These are phyloP conservation scores for Callionymus lyra DNA, from an alignment of 2,113 vertebrate species.

Conservation along the genomic window DNA sequence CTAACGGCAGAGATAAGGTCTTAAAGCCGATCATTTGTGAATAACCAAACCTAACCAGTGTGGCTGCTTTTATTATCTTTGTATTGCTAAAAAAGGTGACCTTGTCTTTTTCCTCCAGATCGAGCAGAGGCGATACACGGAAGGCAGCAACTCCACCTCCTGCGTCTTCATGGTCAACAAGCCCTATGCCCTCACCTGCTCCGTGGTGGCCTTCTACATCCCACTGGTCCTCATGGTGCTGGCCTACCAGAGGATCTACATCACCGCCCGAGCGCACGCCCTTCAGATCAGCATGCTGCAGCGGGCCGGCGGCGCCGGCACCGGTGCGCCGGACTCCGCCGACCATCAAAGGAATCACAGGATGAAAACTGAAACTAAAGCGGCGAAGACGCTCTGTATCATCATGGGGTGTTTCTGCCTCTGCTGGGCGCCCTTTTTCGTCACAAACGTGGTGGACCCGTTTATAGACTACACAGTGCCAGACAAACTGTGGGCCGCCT, in stretches of 20 bases:
- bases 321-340: slow-evolving; percentile 56
- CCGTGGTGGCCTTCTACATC: slow-evolving; percentile 97
- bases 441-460: slow-evolving; percentile 95
- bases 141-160: slow-evolving; percentile 80
- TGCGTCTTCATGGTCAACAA: slow-evolving; percentile 99
- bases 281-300: slow-evolving; percentile 87
- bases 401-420: slow-evolving; percentile 99
- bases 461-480: slow-evolving; percentile 92
- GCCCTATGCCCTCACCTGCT: slow-evolving; percentile 94
- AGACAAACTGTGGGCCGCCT: slow-evolving; percentile 85
- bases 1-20: too few species aligned
- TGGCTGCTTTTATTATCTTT: too few species aligned
- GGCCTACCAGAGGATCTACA: slow-evolving; percentile 95
- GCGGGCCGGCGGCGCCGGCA: slow-evolving; percentile 72
- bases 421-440: slow-evolving; percentile 96
- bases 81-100: too few species aligned
- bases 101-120: slow-evolving; percentile 64
- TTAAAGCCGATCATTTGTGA: too few species aligned
- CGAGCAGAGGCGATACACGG: slow-evolving; percentile 75
- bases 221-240: slow-evolving; percentile 92
- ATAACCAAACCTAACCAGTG: too few species aligned
- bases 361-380: slow-evolving; percentile 95
- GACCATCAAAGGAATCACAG: slow-evolving; percentile 87
- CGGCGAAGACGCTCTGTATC: slow-evolving; percentile 94
- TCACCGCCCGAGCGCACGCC: slow-evolving; percentile 88